Evolutionary conservation across 2,797 vertebrate species (phyloP).

Genomic region (Loriculus beryllinus): DNA sequence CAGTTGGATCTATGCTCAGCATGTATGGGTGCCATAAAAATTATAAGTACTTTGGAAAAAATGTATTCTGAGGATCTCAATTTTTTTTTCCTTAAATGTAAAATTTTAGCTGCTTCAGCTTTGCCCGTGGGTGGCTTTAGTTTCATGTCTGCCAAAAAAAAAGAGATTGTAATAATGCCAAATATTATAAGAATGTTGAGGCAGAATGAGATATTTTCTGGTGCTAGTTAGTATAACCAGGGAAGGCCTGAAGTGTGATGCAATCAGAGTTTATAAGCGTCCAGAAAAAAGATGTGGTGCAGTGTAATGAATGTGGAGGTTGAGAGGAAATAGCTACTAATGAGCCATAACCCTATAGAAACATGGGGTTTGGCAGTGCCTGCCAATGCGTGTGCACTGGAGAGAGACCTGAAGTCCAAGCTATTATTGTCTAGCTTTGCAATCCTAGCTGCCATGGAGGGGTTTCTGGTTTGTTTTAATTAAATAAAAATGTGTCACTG

Average conservation of each 20-base stretch:
- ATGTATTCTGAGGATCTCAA: background rate
- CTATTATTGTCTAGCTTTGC: background rate
- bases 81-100: background rate
- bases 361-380: rapidly evolving
- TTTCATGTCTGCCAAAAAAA: background rate
- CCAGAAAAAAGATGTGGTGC: background rate
- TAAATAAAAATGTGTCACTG: background rate
- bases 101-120: background rate
- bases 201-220: background rate
- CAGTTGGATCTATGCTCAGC: background rate
- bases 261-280: background rate
- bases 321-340: background rate
- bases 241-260: background rate
- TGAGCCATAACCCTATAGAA: background rate
- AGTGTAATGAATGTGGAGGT: background rate
- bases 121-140: background rate
- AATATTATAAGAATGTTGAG: background rate
- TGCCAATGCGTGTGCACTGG: background rate
- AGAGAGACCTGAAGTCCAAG: background rate
- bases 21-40: background rate
- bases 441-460: background rate
- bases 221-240: background rate
- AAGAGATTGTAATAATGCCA: background rate
- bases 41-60: background rate
- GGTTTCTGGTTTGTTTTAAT: constrained; percentile 1